Base-by-base conservation (phyloP, 2,113 vertebrate genomes). In the Gymnobelideus leadbeateri region DNA sequence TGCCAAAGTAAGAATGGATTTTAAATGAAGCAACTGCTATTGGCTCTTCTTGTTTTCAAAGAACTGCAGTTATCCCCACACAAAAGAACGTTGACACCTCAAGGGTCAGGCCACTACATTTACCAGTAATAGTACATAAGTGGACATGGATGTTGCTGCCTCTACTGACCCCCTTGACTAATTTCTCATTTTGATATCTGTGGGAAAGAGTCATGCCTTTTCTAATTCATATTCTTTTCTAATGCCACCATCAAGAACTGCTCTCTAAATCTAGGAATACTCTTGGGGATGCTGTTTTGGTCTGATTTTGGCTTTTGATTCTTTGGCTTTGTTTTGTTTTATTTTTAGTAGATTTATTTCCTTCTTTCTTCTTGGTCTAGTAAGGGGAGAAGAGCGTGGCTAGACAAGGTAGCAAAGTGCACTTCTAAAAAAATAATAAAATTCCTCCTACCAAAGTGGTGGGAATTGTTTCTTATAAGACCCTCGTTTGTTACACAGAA, bases 401-500 rank as follows among this genome's bases (percentile, higher is more conserved):
- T 68, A 52, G 89, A 61, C 68, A 77, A 90, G 12, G 46, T 43
- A 57, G 46, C 4, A 47, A 94, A 43, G 68, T 3, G 14, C 11
- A 25, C 12, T n/a, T 31, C 49, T 10, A 46, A 19, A 68, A 68
- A 51, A 77, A 28, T 25, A 90, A 25, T 52, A 50, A 31, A 43
- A 84, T 84, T 43, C n/a, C 68, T 84, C 68, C n/a, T 84, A 43
- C n/a, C 68, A 84, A 84, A 84, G 68, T 84, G n/a, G 50, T 90
- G 43, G 84, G 94, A 37, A 28, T 91, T 50, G 84, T 89, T 47
- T 51, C 93, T 91, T 91, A 47, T 91, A 91, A 95, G 92, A 68
- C 94, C 95, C 95, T 97, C 93, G 84, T 97, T 97, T 97, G 95
- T 96, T 96, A 91, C 92, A 95, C 96, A 49, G 89, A 98, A 97